A percentile compares a stretch with the other conserved stretches of the same genome.
Conservation (phyloP, 2,797 vertebrate species). For the Dermochelys coriacea region DNA sequence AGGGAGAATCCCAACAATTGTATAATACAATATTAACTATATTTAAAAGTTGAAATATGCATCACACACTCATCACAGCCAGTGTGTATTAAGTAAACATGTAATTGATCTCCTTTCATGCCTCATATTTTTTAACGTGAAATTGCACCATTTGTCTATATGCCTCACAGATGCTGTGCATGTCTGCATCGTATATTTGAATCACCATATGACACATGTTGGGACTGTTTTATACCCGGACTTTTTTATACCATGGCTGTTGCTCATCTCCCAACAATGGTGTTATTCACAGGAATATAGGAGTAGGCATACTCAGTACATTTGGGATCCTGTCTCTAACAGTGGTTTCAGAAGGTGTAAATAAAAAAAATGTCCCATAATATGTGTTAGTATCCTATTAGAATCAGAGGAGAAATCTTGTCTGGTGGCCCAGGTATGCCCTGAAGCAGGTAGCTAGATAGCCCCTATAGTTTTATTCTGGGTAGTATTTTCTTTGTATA, state of each 20-base stretch:
- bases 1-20: neutral
- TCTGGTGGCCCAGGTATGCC: neutral
- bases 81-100: fast-evolving
- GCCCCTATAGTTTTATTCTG: fast-evolving
- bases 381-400: neutral
- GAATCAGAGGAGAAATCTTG: neutral
- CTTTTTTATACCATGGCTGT: neutral
- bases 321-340: neutral
- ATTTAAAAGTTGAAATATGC: neutral
- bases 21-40: neutral
- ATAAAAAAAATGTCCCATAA: neutral
- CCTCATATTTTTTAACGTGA: neutral
- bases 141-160: neutral
- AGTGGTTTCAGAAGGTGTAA: neutral
- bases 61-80: neutral
- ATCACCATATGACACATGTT: neutral
- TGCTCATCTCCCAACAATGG: neutral
- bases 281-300: neutral
- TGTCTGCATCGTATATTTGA: neutral
- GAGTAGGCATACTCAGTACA: neutral
- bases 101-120: neutral
- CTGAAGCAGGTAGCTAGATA: neutral
- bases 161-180: fast-evolving
- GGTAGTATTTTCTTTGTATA: neutral
- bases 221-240: neutral